Base-by-base conservation (phyloP, 1,140 invertebrate genomes). In the Macrocentrus cingulum region DNA sequence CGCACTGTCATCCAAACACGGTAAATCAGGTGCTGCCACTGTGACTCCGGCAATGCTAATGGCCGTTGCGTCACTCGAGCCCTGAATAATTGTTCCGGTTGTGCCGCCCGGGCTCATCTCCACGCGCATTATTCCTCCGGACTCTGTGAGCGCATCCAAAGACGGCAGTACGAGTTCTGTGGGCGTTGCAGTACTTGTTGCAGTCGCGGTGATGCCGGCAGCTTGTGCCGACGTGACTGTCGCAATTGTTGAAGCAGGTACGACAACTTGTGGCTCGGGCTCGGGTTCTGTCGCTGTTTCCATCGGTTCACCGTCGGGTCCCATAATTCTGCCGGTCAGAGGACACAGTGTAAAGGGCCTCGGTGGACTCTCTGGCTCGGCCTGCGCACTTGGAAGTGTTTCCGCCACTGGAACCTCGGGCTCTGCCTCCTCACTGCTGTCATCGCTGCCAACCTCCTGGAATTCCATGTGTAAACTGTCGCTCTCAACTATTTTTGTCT, bases 331-430 rank as follows among this genome's bases (percentile, higher is more conserved):
- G 8, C 88, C 88, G 1, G 87, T 87, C 1, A 82, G 63, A 6
- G 88, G 88, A 67, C 87, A 88, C 36, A 91, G 74, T 6, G 85
- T 85, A 34, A 89, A 84, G 34, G 86, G 84, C 22, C 85, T 77
- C 2, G 85, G 83, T 22, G 87, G 87, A 70, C 84, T 87, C 1
- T 86, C 82, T 1, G 87, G 83, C 61, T 84, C 82, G 0, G 65
- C 20, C 3, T 63, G 56, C 2, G 68, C 76, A 2, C 83, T 74
- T 29, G 83, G 83, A n/a, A 84, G 71, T 9, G 85, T 41, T 41
- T 29, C 83, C 2, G 71, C 69, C 1, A 84, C 84, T 44, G 83
- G 82, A 64, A 84, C 52, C 18, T 77, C 84, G 18, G 83, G 77
- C 23, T 85, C 75, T 18, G 77, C 82, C 41, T 84, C 83, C 37